phyloP scores from a whole-genome alignment of 2,113 vertebrate genomes.

The Nothocercus julius region DNA sequence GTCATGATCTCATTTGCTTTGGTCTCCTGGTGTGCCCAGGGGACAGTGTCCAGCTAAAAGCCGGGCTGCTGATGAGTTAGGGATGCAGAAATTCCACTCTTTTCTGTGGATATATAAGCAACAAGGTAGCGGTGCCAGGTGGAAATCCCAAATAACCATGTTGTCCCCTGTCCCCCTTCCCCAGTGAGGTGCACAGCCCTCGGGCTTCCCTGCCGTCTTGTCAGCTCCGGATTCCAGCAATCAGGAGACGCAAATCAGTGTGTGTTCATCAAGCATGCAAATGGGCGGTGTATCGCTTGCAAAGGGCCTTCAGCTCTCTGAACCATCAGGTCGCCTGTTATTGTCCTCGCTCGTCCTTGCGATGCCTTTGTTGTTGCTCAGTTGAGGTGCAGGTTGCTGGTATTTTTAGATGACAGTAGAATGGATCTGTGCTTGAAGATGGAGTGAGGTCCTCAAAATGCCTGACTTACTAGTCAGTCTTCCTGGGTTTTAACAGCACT shows the following conservation, averaged over 20 bases:
- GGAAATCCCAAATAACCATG: fast-evolving
- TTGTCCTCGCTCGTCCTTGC: background rate
- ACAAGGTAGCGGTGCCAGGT: fast-evolving
- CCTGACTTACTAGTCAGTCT: fast-evolving
- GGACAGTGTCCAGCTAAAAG: background rate
- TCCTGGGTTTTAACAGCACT: background rate
- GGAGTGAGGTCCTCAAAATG: background rate
- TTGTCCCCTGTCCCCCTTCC: background rate
- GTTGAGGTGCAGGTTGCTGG: fast-evolving
- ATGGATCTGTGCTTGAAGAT: fast-evolving
- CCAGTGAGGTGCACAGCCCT: background rate
- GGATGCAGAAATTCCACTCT: background rate
- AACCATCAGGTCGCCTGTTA: background rate
- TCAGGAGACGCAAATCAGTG: background rate
- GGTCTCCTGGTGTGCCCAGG: background rate
- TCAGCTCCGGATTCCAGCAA: background rate
- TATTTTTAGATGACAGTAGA: too few species aligned
- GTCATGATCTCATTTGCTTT: background rate
- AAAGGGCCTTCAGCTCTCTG: too few species aligned
- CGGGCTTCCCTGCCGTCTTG: background rate
- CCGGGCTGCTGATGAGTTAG: fast-evolving
- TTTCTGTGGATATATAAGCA: background rate
- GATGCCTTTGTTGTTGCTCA: fast-evolving
- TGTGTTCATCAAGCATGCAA: background rate
- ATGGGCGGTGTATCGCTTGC: fast-evolving